These are phyloP conservation scores for Sphenodon punctatus DNA, from an alignment of 2,797 vertebrate genomes.

Conservation along the genomic window DNA sequence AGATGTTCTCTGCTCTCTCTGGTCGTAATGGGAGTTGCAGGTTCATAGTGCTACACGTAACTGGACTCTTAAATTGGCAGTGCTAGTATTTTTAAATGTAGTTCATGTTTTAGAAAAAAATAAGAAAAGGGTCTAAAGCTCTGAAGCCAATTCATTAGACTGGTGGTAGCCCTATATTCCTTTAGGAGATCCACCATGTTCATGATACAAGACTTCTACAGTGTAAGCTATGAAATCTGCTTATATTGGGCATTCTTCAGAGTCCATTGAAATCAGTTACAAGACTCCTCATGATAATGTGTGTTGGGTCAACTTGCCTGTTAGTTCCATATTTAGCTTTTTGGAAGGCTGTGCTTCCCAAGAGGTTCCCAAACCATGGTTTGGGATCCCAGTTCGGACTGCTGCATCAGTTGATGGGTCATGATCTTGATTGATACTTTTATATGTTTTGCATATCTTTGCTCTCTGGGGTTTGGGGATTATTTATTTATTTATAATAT, in stretches of 20 bases:
- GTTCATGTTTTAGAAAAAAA: conserved; percentile 4
- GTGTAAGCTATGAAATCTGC: neutral
- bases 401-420: too few relatives aligned
- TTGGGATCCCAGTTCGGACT: too few relatives aligned
- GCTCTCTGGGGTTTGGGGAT: too few relatives aligned
- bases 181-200: neutral
- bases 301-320: too few relatives aligned
- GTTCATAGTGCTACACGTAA: neutral
- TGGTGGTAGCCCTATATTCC: neutral
- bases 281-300: neutral
- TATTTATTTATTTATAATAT: too few relatives aligned
- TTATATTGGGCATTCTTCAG: neutral
- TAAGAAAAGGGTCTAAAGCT: conserved; percentile 47
- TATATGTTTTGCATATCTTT: too few relatives aligned
- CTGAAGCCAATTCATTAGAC: conserved; percentile 21
- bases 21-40: conserved; percentile 7
- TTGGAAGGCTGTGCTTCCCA: neutral
- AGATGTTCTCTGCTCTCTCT: neutral
- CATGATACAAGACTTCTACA: neutral
- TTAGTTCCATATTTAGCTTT: neutral
- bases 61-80: conserved; percentile 42
- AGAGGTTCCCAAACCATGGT: too few relatives aligned
- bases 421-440: too few relatives aligned
- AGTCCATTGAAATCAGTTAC: rapidly evolving
- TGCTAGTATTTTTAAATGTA: conserved; percentile 35